A percentile compares a stretch with the other conserved stretches of the same genome.
Conservation (phyloP, 1,140 invertebrate genomes). For the Tyrophagus putrescentiae region DNA sequence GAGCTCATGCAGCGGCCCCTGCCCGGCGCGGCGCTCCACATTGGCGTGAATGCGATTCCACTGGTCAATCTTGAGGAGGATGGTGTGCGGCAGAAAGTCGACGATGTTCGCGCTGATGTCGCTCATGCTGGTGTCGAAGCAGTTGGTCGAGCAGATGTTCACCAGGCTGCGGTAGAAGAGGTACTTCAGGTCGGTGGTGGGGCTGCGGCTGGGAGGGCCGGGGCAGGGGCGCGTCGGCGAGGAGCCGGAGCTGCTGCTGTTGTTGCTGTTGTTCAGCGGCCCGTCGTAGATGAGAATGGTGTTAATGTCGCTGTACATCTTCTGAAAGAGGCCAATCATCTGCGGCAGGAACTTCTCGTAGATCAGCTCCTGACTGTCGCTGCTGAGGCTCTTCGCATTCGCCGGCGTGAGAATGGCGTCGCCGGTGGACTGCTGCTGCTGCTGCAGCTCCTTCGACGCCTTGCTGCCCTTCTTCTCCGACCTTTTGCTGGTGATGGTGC, state of each 20-base stretch:
- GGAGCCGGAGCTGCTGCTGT: background rate
- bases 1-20: background rate
- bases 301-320: slow-evolving; percentile 3
- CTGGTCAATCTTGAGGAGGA: slow-evolving; percentile 10
- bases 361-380: background rate
- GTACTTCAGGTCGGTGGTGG: background rate
- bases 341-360: background rate
- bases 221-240: too few species aligned
- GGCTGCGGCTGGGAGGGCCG: background rate
- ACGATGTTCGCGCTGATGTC: slow-evolving; percentile 6
- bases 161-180: slow-evolving; percentile 4
- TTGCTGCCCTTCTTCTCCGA: background rate
- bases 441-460: background rate
- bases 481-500: background rate
- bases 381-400: background rate
- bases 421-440: background rate
- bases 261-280: background rate
- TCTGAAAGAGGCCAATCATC: slow-evolving; percentile 6
- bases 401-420: background rate
- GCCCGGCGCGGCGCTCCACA: background rate
- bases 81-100: slow-evolving; percentile 4
- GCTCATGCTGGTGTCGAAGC: background rate
- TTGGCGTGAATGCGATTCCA: slow-evolving; percentile 10
- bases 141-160: slow-evolving; percentile 11
- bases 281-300: background rate